phyloP scores from a whole-genome alignment of 2,797 vertebrate genomes.

The Australoheros facetus region DNA sequence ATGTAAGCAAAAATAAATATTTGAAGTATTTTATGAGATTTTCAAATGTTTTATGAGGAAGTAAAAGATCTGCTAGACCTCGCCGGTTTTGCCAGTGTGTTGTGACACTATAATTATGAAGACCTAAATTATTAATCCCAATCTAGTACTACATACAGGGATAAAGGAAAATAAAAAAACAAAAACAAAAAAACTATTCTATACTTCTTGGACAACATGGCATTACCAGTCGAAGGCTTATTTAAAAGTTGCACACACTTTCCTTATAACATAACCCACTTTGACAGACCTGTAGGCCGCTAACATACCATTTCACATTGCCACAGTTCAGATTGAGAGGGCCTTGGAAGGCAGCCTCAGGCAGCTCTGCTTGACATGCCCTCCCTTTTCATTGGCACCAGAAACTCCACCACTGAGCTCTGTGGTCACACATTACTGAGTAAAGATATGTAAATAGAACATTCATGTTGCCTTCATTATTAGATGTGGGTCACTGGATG shows the following conservation, averaged over 20 bases:
- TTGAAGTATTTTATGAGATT: background rate
- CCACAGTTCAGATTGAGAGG: constrained; percentile 44
- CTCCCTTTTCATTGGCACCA: constrained; percentile 59
- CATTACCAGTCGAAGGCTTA: background rate
- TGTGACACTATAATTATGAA: background rate
- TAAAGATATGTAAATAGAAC: constrained; percentile 81
- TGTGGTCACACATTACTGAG: constrained; percentile 75
- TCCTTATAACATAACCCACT: constrained; percentile 40
- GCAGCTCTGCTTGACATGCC: constrained; percentile 54
- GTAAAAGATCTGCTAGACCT: background rate
- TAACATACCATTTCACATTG: constrained; percentile 36
- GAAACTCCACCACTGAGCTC: constrained; percentile 52
- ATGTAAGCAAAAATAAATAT: background rate
- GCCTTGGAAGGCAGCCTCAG: constrained; percentile 48
- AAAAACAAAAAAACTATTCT: background rate
- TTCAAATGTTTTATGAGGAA: background rate
- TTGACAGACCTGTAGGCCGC: constrained; percentile 52
- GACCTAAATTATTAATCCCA: background rate
- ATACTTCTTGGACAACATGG: constrained; percentile 1
- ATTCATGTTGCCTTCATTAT: constrained; percentile 78
- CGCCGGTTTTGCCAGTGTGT: background rate
- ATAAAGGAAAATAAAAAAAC: no score
- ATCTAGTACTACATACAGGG: background rate
- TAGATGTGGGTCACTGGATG: constrained; percentile 78
- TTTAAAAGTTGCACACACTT: constrained; percentile 27